These are phyloP conservation scores for Ormyrus thymus DNA, from an alignment of 2,888 invertebrate genomes.

Conservation along the genomic window DNA sequence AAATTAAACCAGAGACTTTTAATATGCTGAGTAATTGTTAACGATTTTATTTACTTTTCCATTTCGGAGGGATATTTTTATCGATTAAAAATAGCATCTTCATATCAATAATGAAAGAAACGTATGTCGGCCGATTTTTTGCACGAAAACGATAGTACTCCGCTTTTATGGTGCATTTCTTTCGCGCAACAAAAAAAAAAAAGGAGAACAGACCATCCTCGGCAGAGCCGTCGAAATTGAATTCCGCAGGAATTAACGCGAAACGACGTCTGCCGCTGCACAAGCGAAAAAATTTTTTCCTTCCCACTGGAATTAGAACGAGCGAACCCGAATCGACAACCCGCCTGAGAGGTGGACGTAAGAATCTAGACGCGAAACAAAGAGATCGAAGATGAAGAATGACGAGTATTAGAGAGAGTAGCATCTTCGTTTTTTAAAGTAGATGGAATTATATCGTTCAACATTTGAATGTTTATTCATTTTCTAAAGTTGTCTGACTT, in stretches of 20 bases:
- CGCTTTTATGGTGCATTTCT: not conserved
- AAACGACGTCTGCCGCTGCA: conserved; percentile 24
- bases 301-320: conserved; percentile 10
- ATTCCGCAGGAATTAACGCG: conserved; percentile 38
- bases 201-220: conserved; percentile 21
- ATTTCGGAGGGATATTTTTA: too few relatives aligned
- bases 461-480: too few relatives aligned
- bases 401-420: not conserved
- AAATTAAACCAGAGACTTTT: conserved; percentile 18
- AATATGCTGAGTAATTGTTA: too few relatives aligned
- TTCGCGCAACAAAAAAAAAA: conserved; percentile 3
- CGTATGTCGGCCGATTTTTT: not conserved
- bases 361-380: conserved; percentile 21
- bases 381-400: not conserved
- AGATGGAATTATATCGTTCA: not conserved
- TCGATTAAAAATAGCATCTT: too few relatives aligned
- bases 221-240: conserved; percentile 39
- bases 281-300: conserved; percentile 36
- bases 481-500: too few relatives aligned
- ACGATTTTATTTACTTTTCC: too few relatives aligned
- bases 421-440: not conserved
- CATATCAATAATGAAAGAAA: too few relatives aligned
- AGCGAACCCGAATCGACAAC: conserved; percentile 13
- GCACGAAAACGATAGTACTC: not conserved
- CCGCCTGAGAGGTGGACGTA: conserved; percentile 14